phyloP scores from a whole-genome alignment of 1,140 invertebrate species.

The Pachypsylla venusta region DNA sequence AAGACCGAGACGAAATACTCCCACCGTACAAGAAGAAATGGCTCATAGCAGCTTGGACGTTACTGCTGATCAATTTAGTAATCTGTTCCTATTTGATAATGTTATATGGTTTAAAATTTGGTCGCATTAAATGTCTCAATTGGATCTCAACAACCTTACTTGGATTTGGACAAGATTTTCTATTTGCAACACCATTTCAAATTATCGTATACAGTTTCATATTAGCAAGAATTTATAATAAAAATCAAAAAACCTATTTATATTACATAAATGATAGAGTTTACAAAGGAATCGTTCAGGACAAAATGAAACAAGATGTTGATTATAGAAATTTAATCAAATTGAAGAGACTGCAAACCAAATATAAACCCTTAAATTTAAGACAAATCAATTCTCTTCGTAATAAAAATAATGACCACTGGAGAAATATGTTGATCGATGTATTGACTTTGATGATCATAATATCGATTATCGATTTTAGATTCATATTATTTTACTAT shows the following conservation, averaged over 20 bases:
- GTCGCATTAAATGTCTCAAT: not conserved
- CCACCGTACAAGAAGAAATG: not conserved
- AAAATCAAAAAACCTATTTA: not conserved
- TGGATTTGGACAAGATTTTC: not conserved
- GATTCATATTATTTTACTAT: not conserved
- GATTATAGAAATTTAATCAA: not conserved
- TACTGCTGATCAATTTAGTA: not conserved
- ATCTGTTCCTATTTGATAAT: not conserved
- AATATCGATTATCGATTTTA: not conserved
- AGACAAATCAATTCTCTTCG: not conserved
- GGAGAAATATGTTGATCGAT: not conserved
- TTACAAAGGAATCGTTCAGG: not conserved
- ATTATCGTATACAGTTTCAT: not conserved
- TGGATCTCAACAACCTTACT: not conserved
- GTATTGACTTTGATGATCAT: not conserved
- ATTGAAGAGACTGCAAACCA: not conserved
- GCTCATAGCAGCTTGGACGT: not conserved
- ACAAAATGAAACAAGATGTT: not conserved
- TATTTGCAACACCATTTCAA: not conserved
- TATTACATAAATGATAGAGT: not conserved
- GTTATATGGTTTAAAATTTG: slow-evolving; percentile 6
- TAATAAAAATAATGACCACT: not conserved
- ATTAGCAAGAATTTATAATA: not conserved
- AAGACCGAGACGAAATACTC: not conserved
- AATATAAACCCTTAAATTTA: not conserved